Percentiles rank a stretch among this genome's conserved stretches.
Evolutionary conservation across 2,888 invertebrate species (phyloP).

Genomic region (Chaetogeoica ovagalla): DNA sequence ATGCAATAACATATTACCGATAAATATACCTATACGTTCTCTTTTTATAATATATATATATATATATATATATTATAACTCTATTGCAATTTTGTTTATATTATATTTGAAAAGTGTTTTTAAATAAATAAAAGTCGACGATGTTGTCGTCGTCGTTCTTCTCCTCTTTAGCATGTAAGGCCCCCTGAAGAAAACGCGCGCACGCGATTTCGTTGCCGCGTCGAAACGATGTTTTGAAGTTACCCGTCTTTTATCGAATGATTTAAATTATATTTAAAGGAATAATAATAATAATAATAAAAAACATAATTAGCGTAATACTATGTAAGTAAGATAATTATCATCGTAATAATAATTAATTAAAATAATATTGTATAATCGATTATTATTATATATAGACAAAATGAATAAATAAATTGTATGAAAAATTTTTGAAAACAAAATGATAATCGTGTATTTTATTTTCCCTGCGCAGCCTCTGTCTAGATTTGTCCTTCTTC

Average conservation of each 20-base stretch:
- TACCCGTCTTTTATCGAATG: conserved; percentile 42
- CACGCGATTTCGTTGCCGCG: not conserved
- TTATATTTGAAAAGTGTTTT: not conserved
- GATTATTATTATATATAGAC: conserved; percentile 4
- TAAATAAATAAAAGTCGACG: not conserved
- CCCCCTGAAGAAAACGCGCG: not conserved
- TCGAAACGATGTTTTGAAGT: conserved; percentile 28
- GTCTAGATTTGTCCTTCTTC: no score
- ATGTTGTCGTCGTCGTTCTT: conserved; percentile 13
- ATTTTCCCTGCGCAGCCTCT: no score
- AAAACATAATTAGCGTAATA: conserved; percentile 39
- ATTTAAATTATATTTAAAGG: conserved; percentile 1
- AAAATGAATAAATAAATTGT: conserved; percentile 46
- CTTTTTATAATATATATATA: conserved; percentile 13
- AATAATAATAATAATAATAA: no score
- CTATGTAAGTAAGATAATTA: conserved; percentile 33
- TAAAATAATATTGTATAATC: conserved; percentile 13
- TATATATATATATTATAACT: not conserved
- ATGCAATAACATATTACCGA: conserved; percentile 42
- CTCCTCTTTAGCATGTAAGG: conserved; percentile 13
- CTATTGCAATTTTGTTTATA: conserved; percentile 19
- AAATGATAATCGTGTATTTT: not conserved
- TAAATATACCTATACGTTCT: not conserved
- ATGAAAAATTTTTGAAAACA: conserved; percentile 24
- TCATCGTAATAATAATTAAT: not conserved